Evolutionary conservation across 2,113 vertebrate species (phyloP).

Genomic region (Neolamprologus longior): DNA sequence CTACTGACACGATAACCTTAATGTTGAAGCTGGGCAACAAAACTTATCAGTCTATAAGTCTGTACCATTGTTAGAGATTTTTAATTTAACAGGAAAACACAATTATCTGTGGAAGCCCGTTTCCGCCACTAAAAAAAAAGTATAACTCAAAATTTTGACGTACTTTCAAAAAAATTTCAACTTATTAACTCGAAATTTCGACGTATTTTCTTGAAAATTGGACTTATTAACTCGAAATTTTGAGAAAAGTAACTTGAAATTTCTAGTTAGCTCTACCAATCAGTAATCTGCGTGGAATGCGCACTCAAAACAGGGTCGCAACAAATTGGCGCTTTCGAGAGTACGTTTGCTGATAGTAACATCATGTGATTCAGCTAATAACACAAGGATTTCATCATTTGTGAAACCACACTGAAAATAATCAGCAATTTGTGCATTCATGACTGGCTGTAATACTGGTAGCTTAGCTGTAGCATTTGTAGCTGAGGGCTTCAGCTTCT

Average conservation of each 20-base stretch:
- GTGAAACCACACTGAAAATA: neutral
- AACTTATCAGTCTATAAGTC: neutral
- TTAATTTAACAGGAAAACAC: neutral
- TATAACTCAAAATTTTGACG: rapidly evolving
- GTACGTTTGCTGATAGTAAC: neutral
- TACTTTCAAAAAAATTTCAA: neutral
- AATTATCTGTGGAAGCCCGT: neutral
- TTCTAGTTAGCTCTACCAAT: neutral
- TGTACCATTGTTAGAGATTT: neutral
- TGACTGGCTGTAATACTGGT: neutral
- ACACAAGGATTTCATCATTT: neutral
- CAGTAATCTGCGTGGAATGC: neutral
- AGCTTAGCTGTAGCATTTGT: neutral
- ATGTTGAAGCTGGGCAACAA: neutral
- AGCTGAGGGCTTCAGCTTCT: neutral
- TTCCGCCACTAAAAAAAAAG: neutral
- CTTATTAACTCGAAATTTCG: neutral
- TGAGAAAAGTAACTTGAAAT: neutral
- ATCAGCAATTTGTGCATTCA: neutral
- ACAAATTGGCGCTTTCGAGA: neutral
- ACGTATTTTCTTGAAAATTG: neutral
- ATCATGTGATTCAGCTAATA: neutral
- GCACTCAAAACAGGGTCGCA: neutral
- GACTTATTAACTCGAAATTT: neutral
- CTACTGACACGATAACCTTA: neutral